These are phyloP conservation scores for Ophioderma brevispina DNA, from an alignment of 35 echinoderm and acorn worm species.

Conservation along the genomic window DNA sequence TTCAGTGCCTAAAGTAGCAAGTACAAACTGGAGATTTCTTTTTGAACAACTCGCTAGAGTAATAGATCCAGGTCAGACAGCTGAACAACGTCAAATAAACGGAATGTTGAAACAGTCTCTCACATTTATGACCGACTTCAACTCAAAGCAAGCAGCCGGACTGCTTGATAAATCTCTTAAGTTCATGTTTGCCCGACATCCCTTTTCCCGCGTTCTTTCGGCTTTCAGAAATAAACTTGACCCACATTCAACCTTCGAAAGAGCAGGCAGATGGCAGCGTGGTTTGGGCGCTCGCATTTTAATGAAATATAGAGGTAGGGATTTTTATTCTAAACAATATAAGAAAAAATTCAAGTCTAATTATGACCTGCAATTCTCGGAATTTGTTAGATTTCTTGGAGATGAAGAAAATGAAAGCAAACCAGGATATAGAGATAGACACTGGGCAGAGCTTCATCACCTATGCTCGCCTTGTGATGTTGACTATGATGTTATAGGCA, in stretches of 20 bases:
- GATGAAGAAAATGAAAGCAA: background rate
- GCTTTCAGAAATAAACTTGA: background rate
- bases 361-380: slow-evolving; percentile 81
- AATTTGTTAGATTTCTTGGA: slow-evolving; percentile 55
- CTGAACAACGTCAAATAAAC: background rate
- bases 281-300: slow-evolving; percentile 66
- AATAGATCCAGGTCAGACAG: background rate
- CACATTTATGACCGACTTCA: background rate
- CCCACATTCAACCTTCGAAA: slow-evolving; percentile 60
- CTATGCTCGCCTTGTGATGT: background rate
- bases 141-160: background rate
- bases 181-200: background rate
- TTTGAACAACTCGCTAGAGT: background rate
- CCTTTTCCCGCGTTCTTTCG: background rate
- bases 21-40: background rate
- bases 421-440: background rate
- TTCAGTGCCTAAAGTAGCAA: background rate
- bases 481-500: background rate
- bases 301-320: background rate
- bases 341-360: background rate
- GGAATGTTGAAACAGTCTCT: background rate
- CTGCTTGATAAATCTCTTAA: background rate
- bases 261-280: slow-evolving; percentile 50
- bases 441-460: background rate
- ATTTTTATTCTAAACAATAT: background rate